Evolutionary conservation across 1,140 invertebrate genomes (phyloP).

Genomic region (Drosophila prosaltans): DNA sequence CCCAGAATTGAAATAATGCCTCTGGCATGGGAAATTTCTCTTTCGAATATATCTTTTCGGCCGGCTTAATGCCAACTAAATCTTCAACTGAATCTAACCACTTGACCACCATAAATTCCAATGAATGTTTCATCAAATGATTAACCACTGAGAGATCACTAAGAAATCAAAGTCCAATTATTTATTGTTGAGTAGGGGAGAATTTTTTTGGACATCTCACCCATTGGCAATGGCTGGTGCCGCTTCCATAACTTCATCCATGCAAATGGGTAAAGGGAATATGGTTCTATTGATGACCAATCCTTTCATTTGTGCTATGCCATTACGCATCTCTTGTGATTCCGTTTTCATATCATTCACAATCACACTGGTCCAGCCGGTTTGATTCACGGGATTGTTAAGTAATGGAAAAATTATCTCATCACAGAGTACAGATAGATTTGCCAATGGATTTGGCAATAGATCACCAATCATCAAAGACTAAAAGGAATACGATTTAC

Average conservation of each 20-base stretch:
- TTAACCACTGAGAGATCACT: slow-evolving; percentile 82
- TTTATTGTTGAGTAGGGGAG: not conserved
- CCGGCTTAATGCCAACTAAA: slow-evolving; percentile 84
- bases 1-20: slow-evolving; percentile 89
- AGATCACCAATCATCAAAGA: slow-evolving; percentile 66
- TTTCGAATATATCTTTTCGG: slow-evolving; percentile 52
- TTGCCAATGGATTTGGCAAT: slow-evolving; percentile 89
- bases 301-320: slow-evolving; percentile 87
- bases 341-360: slow-evolving; percentile 88
- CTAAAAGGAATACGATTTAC: slow-evolving; percentile 16
- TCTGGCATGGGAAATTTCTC: slow-evolving; percentile 86
- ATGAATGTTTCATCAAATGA: slow-evolving; percentile 86
- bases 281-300: slow-evolving; percentile 84
- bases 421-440: slow-evolving; percentile 89
- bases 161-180: not conserved
- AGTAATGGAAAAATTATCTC: slow-evolving; percentile 89
- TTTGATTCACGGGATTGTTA: slow-evolving; percentile 86
- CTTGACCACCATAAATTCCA: slow-evolving; percentile 90
- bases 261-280: slow-evolving; percentile 89
- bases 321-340: slow-evolving; percentile 87
- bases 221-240: slow-evolving; percentile 84
- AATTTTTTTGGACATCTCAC: slow-evolving; percentile 66
- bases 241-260: slow-evolving; percentile 86
- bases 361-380: slow-evolving; percentile 88
- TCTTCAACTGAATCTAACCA: slow-evolving; percentile 89